Conservation (phyloP, 2,888 invertebrate genomes). For the Athripsodes cinereus region DNA sequence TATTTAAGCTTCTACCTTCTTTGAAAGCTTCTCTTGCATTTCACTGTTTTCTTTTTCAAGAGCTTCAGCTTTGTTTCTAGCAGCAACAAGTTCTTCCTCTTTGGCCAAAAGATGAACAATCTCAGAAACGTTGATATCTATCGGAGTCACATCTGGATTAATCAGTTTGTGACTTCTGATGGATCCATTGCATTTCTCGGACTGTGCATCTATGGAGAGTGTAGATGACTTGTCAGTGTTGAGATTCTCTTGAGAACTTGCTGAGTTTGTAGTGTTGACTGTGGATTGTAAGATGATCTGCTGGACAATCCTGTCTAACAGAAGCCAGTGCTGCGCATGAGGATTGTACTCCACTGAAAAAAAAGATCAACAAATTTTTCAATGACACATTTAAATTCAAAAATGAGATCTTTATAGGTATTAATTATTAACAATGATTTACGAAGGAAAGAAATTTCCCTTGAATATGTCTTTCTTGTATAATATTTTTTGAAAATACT, state of each 20-base stretch:
- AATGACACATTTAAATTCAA: too few species aligned
- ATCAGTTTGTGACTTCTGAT: slow-evolving; percentile 35
- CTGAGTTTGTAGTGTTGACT: slow-evolving; percentile 30
- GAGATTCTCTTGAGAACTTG: slow-evolving; percentile 38
- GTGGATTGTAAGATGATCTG: slow-evolving; percentile 82
- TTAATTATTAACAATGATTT: too few species aligned
- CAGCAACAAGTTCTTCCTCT: slow-evolving; percentile 86
- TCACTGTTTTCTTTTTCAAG: slow-evolving; percentile 85
- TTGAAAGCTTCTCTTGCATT: slow-evolving; percentile 77
- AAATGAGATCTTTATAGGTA: too few species aligned
- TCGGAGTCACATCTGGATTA: slow-evolving; percentile 79
- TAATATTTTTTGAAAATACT: too few species aligned
- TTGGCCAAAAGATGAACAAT: slow-evolving; percentile 86
- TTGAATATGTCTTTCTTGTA: too few species aligned
- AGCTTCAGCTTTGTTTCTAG: slow-evolving; percentile 80
- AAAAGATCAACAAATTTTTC: neutral
- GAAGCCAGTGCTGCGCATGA: slow-evolving; percentile 87
- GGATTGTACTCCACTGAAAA: slow-evolving; percentile 75
- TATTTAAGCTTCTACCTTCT: too few species aligned
- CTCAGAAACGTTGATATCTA: slow-evolving; percentile 86
- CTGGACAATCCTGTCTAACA: slow-evolving; percentile 91
- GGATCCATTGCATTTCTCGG: slow-evolving; percentile 34
- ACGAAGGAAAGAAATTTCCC: too few species aligned
- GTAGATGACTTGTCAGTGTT: slow-evolving; percentile 28
- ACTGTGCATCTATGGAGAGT: slow-evolving; percentile 30